Evolutionary conservation across 1,140 invertebrate species (phyloP).

Genomic region (Musca domestica): DNA sequence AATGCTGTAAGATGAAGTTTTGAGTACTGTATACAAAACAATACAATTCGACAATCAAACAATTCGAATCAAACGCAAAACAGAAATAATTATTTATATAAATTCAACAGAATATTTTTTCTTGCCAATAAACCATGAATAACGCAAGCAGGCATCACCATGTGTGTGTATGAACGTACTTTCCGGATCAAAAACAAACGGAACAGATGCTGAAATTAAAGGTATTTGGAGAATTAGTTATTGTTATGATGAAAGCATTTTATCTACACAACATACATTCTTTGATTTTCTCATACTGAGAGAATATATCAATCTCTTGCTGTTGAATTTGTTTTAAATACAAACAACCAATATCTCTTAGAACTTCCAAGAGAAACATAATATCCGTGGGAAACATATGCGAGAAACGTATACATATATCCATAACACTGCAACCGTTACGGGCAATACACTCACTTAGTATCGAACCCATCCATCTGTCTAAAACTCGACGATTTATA

Average conservation of each 20-base stretch:
- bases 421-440: slow-evolving; percentile 59
- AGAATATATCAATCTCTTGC: slow-evolving; percentile 28
- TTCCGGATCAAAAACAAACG: slow-evolving; percentile 37
- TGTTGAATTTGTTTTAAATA: slow-evolving; percentile 34
- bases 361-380: slow-evolving; percentile 41
- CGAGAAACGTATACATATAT: slow-evolving; percentile 59
- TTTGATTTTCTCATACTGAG: slow-evolving; percentile 29
- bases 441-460: slow-evolving; percentile 63
- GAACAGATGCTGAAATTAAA: slow-evolving; percentile 28
- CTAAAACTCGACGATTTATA: slow-evolving; percentile 67
- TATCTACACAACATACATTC: slow-evolving; percentile 28
- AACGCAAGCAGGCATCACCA: slow-evolving; percentile 56
- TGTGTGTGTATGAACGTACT: slow-evolving; percentile 37
- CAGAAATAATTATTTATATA: slow-evolving; percentile 47
- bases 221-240: neutral
- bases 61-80: too few species aligned
- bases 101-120: slow-evolving; percentile 60
- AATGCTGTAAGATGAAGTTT: too few species aligned
- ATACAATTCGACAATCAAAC: too few species aligned
- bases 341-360: slow-evolving; percentile 38
- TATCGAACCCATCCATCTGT: slow-evolving; percentile 67
- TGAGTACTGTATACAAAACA: too few species aligned
- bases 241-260: neutral
- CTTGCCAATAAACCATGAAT: slow-evolving; percentile 62
- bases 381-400: slow-evolving; percentile 52